A percentile compares a stretch with the other conserved stretches of the same genome.
These are phyloP conservation scores for Tenrec ecaudatus DNA, from an alignment of 2,113 vertebrate species.

Conservation along the genomic window DNA sequence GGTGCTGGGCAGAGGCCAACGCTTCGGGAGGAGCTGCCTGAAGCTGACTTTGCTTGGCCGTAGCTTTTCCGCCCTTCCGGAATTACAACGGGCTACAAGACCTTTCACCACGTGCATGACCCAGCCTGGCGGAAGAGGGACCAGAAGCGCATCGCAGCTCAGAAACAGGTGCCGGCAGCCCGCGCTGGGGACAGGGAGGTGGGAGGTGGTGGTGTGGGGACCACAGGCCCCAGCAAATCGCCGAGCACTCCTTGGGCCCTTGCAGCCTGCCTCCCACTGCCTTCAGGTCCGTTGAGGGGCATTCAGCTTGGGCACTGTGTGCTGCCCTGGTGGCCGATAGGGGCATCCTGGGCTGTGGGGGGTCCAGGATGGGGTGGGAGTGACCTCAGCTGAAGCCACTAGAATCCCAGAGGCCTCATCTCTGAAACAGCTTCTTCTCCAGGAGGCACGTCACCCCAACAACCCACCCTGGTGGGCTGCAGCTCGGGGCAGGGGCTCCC, in stretches of 20 bases:
- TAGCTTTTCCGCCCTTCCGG: constrained; percentile 95
- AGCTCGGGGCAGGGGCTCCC: neutral
- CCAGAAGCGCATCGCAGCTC: constrained; percentile 94
- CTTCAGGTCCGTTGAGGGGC: neutral
- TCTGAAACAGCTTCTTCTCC: neutral
- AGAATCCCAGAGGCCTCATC: neutral
- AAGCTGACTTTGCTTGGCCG: constrained; percentile 37
- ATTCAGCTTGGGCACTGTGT: neutral
- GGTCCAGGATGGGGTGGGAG: neutral
- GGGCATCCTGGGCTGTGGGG: neutral
- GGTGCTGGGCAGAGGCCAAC: neutral
- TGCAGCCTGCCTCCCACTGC: neutral
- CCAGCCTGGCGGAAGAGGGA: constrained; percentile 97
- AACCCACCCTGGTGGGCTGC: neutral
- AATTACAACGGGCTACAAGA: constrained; percentile 96
- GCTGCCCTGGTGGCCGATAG: neutral
- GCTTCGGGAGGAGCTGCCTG: constrained; percentile 11
- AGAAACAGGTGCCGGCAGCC: constrained; percentile 93
- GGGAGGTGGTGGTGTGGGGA: neutral
- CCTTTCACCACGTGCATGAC: constrained; percentile 96
- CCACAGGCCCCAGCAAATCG: neutral
- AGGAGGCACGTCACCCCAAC: neutral
- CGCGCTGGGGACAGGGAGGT: neutral
- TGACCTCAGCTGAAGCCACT: neutral
- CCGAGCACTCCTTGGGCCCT: neutral